Base-by-base conservation (phyloP, 2,113 vertebrate genomes). In the Cyprinus carpio region DNA sequence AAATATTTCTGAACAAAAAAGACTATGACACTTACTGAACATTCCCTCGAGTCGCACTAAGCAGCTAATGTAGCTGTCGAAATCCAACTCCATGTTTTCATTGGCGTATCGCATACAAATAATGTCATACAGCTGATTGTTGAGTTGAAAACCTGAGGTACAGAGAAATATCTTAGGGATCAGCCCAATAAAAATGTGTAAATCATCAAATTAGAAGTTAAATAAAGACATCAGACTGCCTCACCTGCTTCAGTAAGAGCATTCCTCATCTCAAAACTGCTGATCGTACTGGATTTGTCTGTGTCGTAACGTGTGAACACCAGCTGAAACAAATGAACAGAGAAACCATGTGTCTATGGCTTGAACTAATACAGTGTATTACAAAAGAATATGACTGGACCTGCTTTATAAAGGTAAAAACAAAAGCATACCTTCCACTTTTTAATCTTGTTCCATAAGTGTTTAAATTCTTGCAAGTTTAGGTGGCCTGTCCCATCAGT, bases 21-120 rank as follows among this genome's bases (percentile, higher is more conserved):
- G 13, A 46, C 40, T 11, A 43, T 43, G 9, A 60, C 29, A 96
- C 98, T 97, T 92, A 99, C 98, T 93, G 94, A 99, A 99, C 98
- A 99, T 99, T 84, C 97, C 98, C 46, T 99, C 98, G n/a, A 99
- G 94, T 84, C 98, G 94, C 89, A 99, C 96, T 0, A 99, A 96
- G 89, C 98, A 99, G 94, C 97, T 98, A 94, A 99, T 98, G 92
- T 97, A 99, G 82, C 98, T 99, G 94, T 99, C 96, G 0, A 99
- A 99, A 88, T 98, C 95, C 0, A 99, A 95, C 91, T 98, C 96
- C 94, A 98, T 96, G 80, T 94, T 92, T 84, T 96, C 96, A 90
- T 98, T 95, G 0, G 97, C 96, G 0, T 99, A 99, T 64, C 98
- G 96, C 98, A 99, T 98, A 56, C 96, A 96, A 37, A 99, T 97